Percentiles rank a stretch among this genome's conserved stretches.
These are phyloP conservation scores for Bombus vancouverensis DNA, from an alignment of 1,140 invertebrate species.

Conservation along the genomic window DNA sequence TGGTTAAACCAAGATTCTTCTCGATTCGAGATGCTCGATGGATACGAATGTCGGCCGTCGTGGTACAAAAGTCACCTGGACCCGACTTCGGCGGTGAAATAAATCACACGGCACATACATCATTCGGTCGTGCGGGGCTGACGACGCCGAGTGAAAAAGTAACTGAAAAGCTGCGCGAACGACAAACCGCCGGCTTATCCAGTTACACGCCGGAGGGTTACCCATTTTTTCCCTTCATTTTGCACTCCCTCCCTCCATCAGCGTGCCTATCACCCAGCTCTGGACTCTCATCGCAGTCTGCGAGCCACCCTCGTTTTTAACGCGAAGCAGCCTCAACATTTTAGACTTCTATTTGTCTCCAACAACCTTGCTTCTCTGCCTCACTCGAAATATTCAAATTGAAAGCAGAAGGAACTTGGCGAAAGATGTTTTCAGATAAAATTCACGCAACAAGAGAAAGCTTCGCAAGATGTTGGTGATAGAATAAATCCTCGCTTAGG, in stretches of 20 bases:
- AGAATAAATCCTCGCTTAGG: not conserved
- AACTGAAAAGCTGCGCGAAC: slow-evolving; percentile 68
- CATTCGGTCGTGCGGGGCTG: slow-evolving; percentile 58
- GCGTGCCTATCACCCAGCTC: slow-evolving; percentile 37
- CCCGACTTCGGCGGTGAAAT: slow-evolving; percentile 57
- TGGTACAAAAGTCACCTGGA: slow-evolving; percentile 56
- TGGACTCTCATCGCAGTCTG: slow-evolving; percentile 43
- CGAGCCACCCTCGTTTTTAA: not conserved
- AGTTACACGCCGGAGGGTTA: slow-evolving; percentile 65
- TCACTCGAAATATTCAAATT: not conserved
- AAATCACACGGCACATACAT: slow-evolving; percentile 69
- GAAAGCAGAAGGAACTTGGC: not conserved
- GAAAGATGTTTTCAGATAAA: not conserved
- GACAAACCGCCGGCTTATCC: slow-evolving; percentile 74
- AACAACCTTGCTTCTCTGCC: not conserved
- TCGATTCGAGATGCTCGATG: not conserved
- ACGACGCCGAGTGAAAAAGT: slow-evolving; percentile 64
- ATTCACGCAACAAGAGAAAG: not conserved
- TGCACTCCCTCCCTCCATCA: slow-evolving; percentile 42
- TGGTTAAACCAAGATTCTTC: not conserved
- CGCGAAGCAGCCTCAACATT: not conserved
- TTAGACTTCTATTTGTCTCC: not conserved
- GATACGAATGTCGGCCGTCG: slow-evolving; percentile 20
- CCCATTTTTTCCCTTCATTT: slow-evolving; percentile 55
- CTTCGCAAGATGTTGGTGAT: not conserved